A percentile compares a stretch with the other conserved stretches of the same genome.
These are phyloP conservation scores for Archegozetes longisetosus DNA, from an alignment of 1,140 invertebrate species.

Conservation along the genomic window DNA sequence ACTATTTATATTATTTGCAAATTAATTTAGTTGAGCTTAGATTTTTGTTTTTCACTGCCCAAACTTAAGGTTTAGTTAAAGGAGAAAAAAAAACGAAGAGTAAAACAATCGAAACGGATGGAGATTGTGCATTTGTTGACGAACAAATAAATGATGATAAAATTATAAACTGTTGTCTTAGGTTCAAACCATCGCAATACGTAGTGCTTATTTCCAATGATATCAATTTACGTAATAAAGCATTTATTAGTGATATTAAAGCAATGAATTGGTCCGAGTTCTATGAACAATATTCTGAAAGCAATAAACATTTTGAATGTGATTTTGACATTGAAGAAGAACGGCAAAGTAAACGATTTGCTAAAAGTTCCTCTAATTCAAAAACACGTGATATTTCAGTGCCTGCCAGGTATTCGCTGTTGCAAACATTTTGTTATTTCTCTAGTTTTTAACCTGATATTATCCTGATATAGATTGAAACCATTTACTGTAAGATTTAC, in stretches of 20 bases:
- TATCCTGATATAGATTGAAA: too few relatives aligned
- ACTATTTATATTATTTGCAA: background rate
- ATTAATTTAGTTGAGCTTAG: background rate
- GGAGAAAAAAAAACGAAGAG: background rate
- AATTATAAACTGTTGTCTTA: slow-evolving; percentile 1
- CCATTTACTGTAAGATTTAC: too few relatives aligned
- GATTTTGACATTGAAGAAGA: too few relatives aligned
- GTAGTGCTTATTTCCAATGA: slow-evolving; percentile 1
- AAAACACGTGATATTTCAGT: too few relatives aligned
- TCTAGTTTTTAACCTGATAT: too few relatives aligned
- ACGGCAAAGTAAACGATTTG: too few relatives aligned
- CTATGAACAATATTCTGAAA: background rate
- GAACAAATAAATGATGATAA: slow-evolving; percentile 6
- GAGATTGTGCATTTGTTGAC: background rate
- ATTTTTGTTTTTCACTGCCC: background rate
- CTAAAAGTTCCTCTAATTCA: too few relatives aligned
- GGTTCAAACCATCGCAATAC: background rate
- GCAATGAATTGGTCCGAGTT: background rate
- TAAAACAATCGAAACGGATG: background rate
- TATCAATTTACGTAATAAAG: slow-evolving; percentile 7
- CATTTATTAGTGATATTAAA: background rate
- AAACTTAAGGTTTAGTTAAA: background rate
- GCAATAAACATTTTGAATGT: too few relatives aligned
- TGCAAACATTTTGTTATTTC: too few relatives aligned
- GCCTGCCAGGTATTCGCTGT: too few relatives aligned